Percentiles rank a stretch among this genome's conserved stretches.
phyloP scores from a whole-genome alignment of 2,888 invertebrate genomes.

The Troides aeacus region DNA sequence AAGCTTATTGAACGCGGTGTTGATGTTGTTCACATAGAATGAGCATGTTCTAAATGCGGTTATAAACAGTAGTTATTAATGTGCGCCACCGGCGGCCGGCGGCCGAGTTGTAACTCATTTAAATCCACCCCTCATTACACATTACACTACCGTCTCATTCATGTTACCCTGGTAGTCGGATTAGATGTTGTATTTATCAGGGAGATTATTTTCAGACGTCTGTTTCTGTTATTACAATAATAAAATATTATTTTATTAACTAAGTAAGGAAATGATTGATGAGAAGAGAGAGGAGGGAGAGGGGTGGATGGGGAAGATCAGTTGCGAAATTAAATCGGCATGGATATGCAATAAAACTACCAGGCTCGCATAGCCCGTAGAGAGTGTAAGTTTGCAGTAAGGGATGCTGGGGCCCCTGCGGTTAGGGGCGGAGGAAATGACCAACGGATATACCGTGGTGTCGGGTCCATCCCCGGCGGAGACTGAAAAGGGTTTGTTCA shows the following conservation, averaged over 20 bases:
- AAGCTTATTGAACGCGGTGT: too few species aligned
- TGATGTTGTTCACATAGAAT: too few species aligned
- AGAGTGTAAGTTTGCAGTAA: conserved; percentile 64
- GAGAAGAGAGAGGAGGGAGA: too few species aligned
- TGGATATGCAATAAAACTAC: conserved; percentile 75
- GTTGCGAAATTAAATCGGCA: conserved; percentile 62
- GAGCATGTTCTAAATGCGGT: too few species aligned
- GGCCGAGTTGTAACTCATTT: conserved; percentile 36
- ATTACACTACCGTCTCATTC: conserved; percentile 44
- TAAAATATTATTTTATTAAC: neutral
- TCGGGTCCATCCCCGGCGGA: conserved; percentile 11
- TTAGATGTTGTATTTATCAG: conserved; percentile 41
- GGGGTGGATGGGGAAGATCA: conserved; percentile 6
- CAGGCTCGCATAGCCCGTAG: conserved; percentile 57
- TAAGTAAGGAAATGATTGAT: neutral
- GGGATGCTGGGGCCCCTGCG: conserved; percentile 70
- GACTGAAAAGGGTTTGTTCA: conserved; percentile 17
- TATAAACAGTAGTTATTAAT: too few species aligned
- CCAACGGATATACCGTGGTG: conserved; percentile 8
- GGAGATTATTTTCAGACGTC: too few species aligned
- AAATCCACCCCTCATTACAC: conserved; percentile 40
- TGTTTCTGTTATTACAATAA: neutral
- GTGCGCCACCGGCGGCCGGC: too few species aligned
- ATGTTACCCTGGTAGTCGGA: conserved; percentile 58
- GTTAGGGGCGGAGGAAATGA: conserved; percentile 50